These are phyloP conservation scores for Colossoma macropomum DNA, from an alignment of 2,113 vertebrate species.

Conservation along the genomic window DNA sequence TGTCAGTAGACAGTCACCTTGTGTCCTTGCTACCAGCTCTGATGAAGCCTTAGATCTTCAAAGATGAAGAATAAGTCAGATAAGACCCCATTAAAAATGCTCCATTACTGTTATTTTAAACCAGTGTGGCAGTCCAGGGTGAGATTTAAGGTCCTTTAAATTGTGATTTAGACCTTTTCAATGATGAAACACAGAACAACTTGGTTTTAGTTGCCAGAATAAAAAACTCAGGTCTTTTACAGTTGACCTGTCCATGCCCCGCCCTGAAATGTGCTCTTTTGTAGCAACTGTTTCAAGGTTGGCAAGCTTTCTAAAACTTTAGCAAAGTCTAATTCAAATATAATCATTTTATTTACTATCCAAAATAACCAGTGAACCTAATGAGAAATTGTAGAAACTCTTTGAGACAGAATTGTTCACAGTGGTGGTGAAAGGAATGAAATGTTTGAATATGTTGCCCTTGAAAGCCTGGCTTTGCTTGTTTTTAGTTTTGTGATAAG, in stretches of 20 bases:
- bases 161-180: neutral
- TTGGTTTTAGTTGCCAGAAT: neutral
- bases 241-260: too few relatives aligned
- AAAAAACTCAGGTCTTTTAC: neutral
- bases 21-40: constrained; percentile 16
- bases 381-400: too few relatives aligned
- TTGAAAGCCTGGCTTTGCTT: too few relatives aligned
- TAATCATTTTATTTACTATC: too few relatives aligned
- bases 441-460: neutral
- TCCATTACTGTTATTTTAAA: neutral
- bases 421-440: neutral
- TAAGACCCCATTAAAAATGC: constrained; percentile 6
- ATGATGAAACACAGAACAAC: neutral
- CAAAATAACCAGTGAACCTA: too few relatives aligned
- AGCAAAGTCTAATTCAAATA: too few relatives aligned
- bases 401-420: neutral
- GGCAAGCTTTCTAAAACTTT: too few relatives aligned
- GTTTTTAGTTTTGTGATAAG: too few relatives aligned
- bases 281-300: neutral
- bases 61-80: constrained; percentile 13
- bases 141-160: neutral
- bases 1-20: constrained; percentile 16
- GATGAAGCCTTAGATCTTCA: neutral
- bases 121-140: neutral
- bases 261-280: neutral